Conservation (phyloP, 2,888 invertebrate genomes). For the Ophion costatus region DNA sequence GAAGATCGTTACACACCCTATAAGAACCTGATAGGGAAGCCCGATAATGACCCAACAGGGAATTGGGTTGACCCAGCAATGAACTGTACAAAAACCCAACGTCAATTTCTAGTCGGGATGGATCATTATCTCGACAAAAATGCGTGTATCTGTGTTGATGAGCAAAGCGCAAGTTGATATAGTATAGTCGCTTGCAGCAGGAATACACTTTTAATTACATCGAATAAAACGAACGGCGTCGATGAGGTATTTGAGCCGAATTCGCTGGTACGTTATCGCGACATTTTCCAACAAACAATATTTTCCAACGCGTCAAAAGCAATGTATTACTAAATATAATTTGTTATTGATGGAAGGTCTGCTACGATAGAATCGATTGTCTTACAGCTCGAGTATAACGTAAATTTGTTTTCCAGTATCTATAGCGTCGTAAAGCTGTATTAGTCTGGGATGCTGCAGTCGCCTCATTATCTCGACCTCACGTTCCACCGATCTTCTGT, state of each 20-base stretch:
- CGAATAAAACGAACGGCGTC: not conserved
- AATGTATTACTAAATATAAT: not conserved
- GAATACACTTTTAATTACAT: not conserved
- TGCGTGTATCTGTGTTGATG: no score
- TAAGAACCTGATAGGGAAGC: no score
- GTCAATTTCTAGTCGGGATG: no score
- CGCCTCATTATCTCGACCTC: slow-evolving; percentile 98
- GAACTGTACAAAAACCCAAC: no score
- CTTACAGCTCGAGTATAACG: slow-evolving; percentile 99
- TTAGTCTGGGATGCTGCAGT: slow-evolving; percentile 96
- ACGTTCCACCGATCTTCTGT: slow-evolving; percentile 95
- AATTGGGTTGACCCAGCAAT: no score
- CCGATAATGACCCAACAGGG: no score
- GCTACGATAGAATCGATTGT: slow-evolving; percentile 73
- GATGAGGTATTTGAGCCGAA: not conserved
- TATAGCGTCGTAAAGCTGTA: slow-evolving; percentile 99
- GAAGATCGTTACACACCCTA: no score
- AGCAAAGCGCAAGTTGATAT: no score
- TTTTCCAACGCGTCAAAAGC: not conserved
- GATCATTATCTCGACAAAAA: no score
- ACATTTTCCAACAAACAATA: not conserved
- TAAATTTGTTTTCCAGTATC: slow-evolving; percentile 97
- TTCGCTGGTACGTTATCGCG: not conserved
- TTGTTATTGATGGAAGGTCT: not conserved
- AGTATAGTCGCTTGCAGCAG: not conserved